Conservation (phyloP, 2,888 invertebrate species). For the Tineola bisselliella region DNA sequence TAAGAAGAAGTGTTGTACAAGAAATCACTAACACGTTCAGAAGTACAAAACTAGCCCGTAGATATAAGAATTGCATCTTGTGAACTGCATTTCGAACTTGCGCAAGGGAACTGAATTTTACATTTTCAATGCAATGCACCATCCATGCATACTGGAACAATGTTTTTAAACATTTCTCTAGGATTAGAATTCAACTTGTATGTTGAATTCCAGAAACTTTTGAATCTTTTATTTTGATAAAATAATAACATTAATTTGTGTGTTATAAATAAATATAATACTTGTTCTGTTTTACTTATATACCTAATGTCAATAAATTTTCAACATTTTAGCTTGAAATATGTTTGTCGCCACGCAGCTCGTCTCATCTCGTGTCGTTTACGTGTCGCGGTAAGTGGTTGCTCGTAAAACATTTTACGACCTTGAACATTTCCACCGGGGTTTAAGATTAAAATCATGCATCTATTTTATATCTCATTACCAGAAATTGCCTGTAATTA, state of each 20-base stretch:
- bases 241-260: neutral
- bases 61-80: neutral
- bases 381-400: conserved; percentile 37
- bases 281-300: too few species aligned
- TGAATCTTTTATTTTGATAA: neutral
- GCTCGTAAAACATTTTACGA: conserved; percentile 61
- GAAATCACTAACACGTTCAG: neutral
- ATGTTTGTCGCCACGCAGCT: neutral
- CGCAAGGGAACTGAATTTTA: neutral
- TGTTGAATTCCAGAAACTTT: neutral
- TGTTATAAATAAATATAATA: too few species aligned
- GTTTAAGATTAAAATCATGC: conserved; percentile 61
- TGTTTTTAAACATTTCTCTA: neutral
- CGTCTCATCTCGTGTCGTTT: conserved; percentile 6
- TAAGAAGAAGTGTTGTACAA: neutral
- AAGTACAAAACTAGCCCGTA: neutral
- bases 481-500: conserved; percentile 31
- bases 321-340: neutral
- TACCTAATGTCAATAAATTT: neutral
- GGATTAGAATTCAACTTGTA: neutral
- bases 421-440: conserved; percentile 24
- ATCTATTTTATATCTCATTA: conserved; percentile 63
- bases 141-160: neutral
- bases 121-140: neutral
- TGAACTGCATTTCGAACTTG: too few species aligned